Conservation (phyloP, 2,797 vertebrate genomes). For the Sparus aurata region DNA sequence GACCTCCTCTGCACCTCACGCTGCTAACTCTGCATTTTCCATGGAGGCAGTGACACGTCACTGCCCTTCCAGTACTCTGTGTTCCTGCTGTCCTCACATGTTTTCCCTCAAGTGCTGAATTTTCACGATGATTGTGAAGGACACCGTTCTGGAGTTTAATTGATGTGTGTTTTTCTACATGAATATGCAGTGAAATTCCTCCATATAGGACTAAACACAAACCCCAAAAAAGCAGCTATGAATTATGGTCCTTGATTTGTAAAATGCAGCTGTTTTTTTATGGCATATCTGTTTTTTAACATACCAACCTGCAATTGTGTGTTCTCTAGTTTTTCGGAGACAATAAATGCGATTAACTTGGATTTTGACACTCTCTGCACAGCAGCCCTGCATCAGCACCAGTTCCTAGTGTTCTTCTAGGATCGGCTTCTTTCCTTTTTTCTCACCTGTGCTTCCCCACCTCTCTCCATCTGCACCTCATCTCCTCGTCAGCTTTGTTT, state of each 20-base stretch:
- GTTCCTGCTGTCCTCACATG: background rate
- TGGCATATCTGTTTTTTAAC: slow-evolving; percentile 7
- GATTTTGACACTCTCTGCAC: no score
- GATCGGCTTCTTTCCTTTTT: no score
- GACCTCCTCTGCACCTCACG: slow-evolving; percentile 30
- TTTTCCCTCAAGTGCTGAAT: slow-evolving; percentile 8
- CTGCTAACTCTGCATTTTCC: slow-evolving; percentile 59
- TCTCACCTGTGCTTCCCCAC: no score
- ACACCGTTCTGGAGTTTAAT: background rate
- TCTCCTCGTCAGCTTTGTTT: no score
- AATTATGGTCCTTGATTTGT: slow-evolving; percentile 21
- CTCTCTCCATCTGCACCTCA: no score
- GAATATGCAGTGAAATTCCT: slow-evolving; percentile 1
- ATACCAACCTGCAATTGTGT: background rate
- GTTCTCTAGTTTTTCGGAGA: background rate
- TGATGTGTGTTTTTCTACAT: slow-evolving; percentile 13
- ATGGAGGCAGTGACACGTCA: slow-evolving; percentile 4
- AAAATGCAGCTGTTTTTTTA: slow-evolving; percentile 37
- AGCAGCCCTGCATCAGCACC: no score
- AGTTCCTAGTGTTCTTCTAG: no score
- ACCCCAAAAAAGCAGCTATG: background rate
- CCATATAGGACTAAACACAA: background rate
- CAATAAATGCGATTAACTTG: background rate
- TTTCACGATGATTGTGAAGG: background rate
- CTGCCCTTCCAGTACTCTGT: background rate